A percentile compares a stretch with the other conserved stretches of the same genome.
phyloP scores from a whole-genome alignment of 1,140 invertebrate genomes.

The Drosophila micromelanica region DNA sequence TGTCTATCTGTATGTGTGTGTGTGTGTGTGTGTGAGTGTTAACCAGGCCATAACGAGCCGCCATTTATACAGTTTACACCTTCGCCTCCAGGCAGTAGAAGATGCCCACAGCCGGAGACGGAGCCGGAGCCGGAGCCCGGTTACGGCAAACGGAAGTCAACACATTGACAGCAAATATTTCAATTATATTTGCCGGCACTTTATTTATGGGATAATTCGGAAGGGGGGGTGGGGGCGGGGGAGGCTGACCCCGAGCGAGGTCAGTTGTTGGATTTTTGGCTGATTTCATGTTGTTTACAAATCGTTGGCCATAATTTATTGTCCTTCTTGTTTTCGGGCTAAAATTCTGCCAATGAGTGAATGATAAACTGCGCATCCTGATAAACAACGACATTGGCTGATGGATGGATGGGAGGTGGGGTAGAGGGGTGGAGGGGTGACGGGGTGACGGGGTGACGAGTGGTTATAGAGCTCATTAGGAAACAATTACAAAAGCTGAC shows the following conservation, averaged over 20 bases:
- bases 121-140: neutral
- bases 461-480: slow-evolving; percentile 66
- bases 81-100: slow-evolving; percentile 58
- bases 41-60: slow-evolving; percentile 66
- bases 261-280: slow-evolving; percentile 7
- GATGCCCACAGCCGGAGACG: slow-evolving; percentile 14
- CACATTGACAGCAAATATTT: slow-evolving; percentile 82
- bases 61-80: slow-evolving; percentile 79
- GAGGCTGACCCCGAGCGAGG: slow-evolving; percentile 10
- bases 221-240: neutral
- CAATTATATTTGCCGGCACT: slow-evolving; percentile 63
- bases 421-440: neutral
- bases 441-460: neutral
- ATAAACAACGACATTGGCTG: slow-evolving; percentile 49
- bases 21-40: slow-evolving; percentile 12
- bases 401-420: neutral
- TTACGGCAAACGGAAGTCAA: slow-evolving; percentile 57
- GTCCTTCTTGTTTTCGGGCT: slow-evolving; percentile 56
- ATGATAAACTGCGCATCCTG: slow-evolving; percentile 68
- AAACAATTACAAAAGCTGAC: slow-evolving; percentile 67
- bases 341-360: slow-evolving; percentile 63
- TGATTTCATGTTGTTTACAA: slow-evolving; percentile 70
- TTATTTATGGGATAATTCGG: slow-evolving; percentile 64
- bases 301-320: slow-evolving; percentile 79
- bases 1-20: slow-evolving; percentile 13